Evolutionary conservation across 2,888 invertebrate genomes (phyloP), one percentile per base, ranked within the genome.

Genomic region (Drosophila siamana): DNA sequence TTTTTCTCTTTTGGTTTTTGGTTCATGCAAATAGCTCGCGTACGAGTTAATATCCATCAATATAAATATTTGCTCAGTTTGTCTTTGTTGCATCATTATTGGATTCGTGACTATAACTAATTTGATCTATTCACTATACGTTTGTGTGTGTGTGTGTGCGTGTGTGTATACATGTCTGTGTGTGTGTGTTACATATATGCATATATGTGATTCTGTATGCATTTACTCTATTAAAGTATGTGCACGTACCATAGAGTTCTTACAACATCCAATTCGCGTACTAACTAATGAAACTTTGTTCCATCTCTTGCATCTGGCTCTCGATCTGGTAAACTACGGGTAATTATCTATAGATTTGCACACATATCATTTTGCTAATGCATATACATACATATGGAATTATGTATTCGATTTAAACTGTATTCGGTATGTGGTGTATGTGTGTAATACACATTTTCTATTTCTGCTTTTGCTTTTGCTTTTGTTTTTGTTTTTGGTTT

Each of bases 241-340:
- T 28, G 28, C 28, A 28, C 28, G 1, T 28, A 9, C 28, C 8
- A 9, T 28, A 8, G 28, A 28, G 9, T 9, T 28, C 28, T 9
- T 9, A 11, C 11, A 28, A 28, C 43, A 56, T 46, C 15, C 54
- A 63, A 74, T 51, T 59, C 22, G 43, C 47, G 55, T 60, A 63
- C 68, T 67, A 67, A 38, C 59, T 78, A 73, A 67, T 73, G 63
- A 73, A 75, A 78, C 78, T 68, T 75, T 73, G 56, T 57, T 73
- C 19, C 64, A 57, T 62, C 46, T 22, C 47, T 62, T 55, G 24
- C 15, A 52, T 9, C 48, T 54, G 51, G 40, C 63, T n/a, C 41
- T 54, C 48, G 11, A 19, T 9, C 9, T 48, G 50, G 33, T 30
- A 36, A 41, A 24, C 28, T 48, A 44, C 38, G 15, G 41, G 22